Conservation (phyloP, 2,888 invertebrate species). For the Tetranychus truncatus region DNA sequence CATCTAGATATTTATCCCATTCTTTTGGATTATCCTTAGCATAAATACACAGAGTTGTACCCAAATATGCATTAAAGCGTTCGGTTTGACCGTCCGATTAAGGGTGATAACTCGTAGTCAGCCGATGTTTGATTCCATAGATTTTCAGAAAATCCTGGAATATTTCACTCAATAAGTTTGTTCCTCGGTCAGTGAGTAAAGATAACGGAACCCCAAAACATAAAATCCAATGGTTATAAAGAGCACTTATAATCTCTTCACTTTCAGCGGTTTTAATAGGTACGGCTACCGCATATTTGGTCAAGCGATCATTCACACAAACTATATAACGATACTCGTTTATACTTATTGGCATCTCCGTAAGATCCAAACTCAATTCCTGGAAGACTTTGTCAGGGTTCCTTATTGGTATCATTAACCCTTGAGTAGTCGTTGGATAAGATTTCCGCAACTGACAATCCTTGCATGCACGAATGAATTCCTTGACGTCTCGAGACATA, state of each 20-base stretch:
- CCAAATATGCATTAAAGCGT: neutral
- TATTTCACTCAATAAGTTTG: neutral
- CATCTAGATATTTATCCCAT: neutral
- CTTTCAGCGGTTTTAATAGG: neutral
- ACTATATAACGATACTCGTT: neutral
- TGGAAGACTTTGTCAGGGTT: neutral
- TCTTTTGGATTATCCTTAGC: neutral
- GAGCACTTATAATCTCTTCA: neutral
- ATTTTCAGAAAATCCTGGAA: neutral
- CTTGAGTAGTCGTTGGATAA: neutral
- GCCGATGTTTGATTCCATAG: neutral
- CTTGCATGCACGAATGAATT: neutral
- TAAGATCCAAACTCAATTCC: neutral
- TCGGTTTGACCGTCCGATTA: slow-evolving; percentile 8
- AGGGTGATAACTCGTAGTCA: slow-evolving; percentile 1
- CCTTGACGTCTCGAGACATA: neutral
- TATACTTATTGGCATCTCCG: neutral
- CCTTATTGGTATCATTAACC: neutral
- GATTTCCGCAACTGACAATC: neutral
- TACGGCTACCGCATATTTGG: neutral
- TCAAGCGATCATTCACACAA: neutral
- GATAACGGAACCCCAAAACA: neutral
- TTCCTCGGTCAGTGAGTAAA: neutral
- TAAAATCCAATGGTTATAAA: neutral
- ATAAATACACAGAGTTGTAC: neutral